phyloP scores from a whole-genome alignment of 1,140 invertebrate genomes.

The Muscidifurax raptorellus region DNA sequence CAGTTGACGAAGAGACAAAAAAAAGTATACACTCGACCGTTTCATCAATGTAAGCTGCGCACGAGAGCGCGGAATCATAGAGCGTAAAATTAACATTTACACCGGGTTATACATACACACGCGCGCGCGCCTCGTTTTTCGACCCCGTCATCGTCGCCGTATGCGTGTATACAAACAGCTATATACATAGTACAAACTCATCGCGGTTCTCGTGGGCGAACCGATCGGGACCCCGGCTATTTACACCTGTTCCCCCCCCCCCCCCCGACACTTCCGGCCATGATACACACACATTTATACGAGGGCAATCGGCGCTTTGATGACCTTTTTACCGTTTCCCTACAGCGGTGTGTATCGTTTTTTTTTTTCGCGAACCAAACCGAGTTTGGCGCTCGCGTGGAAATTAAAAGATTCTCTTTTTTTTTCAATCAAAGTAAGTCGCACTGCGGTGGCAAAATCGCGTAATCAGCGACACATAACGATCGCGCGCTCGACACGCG shows the following conservation, averaged over 20 bases:
- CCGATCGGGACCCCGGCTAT: neutral
- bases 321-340: neutral
- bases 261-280: neutral
- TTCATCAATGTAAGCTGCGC: neutral
- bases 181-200: neutral
- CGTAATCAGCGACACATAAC: too few relatives aligned
- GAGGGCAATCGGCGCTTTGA: neutral
- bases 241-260: slow-evolving; percentile 22
- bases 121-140: slow-evolving; percentile 7
- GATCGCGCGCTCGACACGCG: too few relatives aligned
- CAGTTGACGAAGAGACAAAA: too few relatives aligned
- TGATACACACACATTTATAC: neutral
- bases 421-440: too few relatives aligned
- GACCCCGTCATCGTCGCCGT: slow-evolving; percentile 13
- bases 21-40: neutral
- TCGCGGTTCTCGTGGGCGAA: neutral
- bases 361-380: too few relatives aligned
- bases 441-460: too few relatives aligned
- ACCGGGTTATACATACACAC: neutral
- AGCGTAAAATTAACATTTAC: slow-evolving; percentile 62
- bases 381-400: too few relatives aligned
- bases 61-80: slow-evolving; percentile 45
- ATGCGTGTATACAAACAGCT: too few relatives aligned
- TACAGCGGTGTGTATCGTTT: too few relatives aligned
- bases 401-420: too few relatives aligned